Base-by-base conservation (phyloP, 2,113 vertebrate genomes). In the Chlorodrepanis virens region DNA sequence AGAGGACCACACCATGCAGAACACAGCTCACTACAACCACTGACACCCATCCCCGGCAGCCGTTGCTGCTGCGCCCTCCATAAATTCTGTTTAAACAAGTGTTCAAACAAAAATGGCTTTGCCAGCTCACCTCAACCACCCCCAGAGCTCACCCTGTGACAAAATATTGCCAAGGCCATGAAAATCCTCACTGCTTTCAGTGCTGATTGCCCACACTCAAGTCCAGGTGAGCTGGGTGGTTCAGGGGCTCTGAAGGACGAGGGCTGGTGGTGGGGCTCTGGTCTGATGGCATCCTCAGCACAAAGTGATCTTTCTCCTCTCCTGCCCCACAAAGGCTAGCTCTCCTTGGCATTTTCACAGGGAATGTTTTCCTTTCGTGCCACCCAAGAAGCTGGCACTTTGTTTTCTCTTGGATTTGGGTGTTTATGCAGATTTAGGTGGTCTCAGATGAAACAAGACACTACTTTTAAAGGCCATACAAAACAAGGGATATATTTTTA, bases 71-170 rank as follows among this genome's bases (percentile, higher is more conserved):
- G 94, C 75, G 60, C 86, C 81, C 93, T 92, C 91, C 90, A 74
- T 79, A 92, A 95, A 96, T 61, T 45, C 45, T 83, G 74, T 76
- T 96, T 79, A 76, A 93, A 87, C 59, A 93, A 94, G 83, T 25
- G 56, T 44, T 90, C 83, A 92, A 77, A 91, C 53, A 91, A 63
- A 83, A 95, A 93, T 24, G 61, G 68, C 82, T 95, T 63, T 93
- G 77, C 57, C 68, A 59, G 74, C 33, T 83, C 85, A 83, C 87
- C 79, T 80, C 93, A 57, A 12, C 52, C 49, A 72, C 40, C 65
- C 23, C 75, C 27, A 69, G 0, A 44, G 83, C 44, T 89, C 59
- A 10, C 42, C 18, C 44, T 75, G 17, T 6, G 40, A 54, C 12
- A 37, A 60, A 91, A 33, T 29, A 79, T 3, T 10, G 27, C 76